Evolutionary conservation across 2,113 vertebrate species (phyloP), one percentile per base, ranked within the genome.

Genomic region (Entomyzon cyanotis): DNA sequence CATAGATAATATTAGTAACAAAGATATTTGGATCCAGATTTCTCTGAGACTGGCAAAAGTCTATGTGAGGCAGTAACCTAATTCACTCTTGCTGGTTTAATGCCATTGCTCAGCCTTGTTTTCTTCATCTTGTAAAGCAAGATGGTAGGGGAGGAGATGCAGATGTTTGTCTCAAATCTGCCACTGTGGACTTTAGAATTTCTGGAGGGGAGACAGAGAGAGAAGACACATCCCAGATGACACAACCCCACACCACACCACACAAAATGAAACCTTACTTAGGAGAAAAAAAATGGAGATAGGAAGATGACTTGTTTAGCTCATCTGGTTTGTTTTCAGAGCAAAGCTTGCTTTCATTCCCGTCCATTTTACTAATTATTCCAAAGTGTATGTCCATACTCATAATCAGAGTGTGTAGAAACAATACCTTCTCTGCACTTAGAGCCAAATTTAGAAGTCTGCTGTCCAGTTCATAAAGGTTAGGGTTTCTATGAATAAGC

Each of bases 401-500:
- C 46, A 70, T 78, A 89, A 91, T 89, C 62, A 73, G 77, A 69
- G 37, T 23, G n/a, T 49, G 24, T 42, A 91, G 41, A 83, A 82
- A 5, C 87, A 91, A 94, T 12, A 58, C 62, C 10, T 47, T 69
- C 42, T 77, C 55, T 9, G 2, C 42, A 80, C 30, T 83, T 12
- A 63, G 33, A 94, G 84, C 50, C 93, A 95, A 87, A 88, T 90
- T 87, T 77, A 85, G 79, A 95, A 39, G 33, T 93, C 84, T 96
- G 87, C 87, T 88, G 87, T 59, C 93, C 90, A 69, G 46, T 93
- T 93, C 75, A 93, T 76, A 55, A 95, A 95, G 70, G 91, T 95
- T 50, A 93, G 70, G 15, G 62, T 83, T 93, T 93, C 84, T 83
- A 83, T 85, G 90, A 96, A 96, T 80, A 93, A 90, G 63, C 55